Conservation (phyloP, 1,140 invertebrate species). For the Gyrodactylus salaris region DNA sequence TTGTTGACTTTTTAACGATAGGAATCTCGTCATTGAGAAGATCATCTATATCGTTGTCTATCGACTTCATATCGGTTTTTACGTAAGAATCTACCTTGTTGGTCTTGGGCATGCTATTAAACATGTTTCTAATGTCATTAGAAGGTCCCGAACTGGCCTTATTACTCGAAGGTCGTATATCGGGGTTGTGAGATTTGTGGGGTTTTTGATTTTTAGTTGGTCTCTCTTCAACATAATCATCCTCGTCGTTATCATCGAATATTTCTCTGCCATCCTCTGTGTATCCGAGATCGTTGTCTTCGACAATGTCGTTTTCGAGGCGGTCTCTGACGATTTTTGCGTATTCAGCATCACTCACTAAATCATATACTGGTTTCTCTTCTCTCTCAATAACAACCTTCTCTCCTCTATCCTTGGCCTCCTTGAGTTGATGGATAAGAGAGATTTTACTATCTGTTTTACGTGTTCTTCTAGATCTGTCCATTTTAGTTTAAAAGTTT, state of each 20-base stretch:
- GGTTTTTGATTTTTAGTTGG: not conserved
- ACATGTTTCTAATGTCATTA: not conserved
- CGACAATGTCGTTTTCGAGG: not conserved
- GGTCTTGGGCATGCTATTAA: not conserved
- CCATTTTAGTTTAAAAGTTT: not conserved
- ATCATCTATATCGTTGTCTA: not conserved
- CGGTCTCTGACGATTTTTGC: not conserved
- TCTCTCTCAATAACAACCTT: not conserved
- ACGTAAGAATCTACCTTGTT: not conserved
- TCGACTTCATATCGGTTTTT: not conserved
- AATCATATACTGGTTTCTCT: not conserved
- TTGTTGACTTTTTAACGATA: not conserved
- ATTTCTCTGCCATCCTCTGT: not conserved
- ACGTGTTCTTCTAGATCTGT: not conserved
- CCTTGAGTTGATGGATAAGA: not conserved
- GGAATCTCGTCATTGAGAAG: not conserved
- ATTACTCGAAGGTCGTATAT: not conserved
- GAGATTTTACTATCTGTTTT: not conserved
- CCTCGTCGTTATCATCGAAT: constrained; percentile 1
- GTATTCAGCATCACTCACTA: not conserved
- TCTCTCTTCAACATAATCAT: not conserved
- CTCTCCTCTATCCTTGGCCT: not conserved
- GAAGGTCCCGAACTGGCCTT: not conserved
- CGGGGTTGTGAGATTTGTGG: not conserved
- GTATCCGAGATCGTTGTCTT: not conserved